Evolutionary conservation across 1,140 invertebrate species (phyloP).

Genomic region (Trichoplusia ni): DNA sequence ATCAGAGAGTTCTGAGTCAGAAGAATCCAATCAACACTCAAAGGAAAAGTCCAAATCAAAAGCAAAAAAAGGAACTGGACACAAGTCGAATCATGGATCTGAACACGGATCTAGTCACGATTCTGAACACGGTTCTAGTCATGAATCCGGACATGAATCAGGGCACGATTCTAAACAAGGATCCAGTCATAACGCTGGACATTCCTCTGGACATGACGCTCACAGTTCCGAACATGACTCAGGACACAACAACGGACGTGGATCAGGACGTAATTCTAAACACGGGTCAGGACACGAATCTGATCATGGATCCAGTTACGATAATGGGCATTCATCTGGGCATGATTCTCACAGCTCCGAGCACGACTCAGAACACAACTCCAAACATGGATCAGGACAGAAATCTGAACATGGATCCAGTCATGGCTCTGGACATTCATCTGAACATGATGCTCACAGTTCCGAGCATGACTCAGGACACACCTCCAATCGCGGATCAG

Average conservation of each 20-base stretch:
- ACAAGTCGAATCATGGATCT: not conserved
- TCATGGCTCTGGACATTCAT: not conserved
- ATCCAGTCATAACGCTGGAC: too few species aligned
- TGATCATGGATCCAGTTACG: not conserved
- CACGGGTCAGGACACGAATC: not conserved
- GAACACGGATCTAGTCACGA: not conserved
- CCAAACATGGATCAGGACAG: conserved; percentile 10
- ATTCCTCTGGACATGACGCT: too few species aligned
- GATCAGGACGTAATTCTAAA: too few species aligned
- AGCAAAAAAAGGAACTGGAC: not conserved
- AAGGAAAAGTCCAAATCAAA: conserved; percentile 22
- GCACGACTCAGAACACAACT: conserved; percentile 3
- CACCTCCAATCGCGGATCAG: conserved; percentile 9
- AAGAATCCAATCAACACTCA: not conserved
- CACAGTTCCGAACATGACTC: too few species aligned
- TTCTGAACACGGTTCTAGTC: conserved; percentile 9
- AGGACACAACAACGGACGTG: too few species aligned
- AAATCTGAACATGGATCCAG: not conserved
- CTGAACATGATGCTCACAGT: not conserved
- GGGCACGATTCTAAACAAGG: too few species aligned
- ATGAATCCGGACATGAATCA: too few species aligned
- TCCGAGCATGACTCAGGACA: not conserved
- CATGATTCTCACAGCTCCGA: too few species aligned
- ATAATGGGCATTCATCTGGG: too few species aligned
- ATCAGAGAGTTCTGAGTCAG: conserved; percentile 5